A percentile compares a stretch with the other conserved stretches of the same genome.
Evolutionary conservation across 1,140 invertebrate genomes (phyloP).

Genomic region (Drosophila truncata): DNA sequence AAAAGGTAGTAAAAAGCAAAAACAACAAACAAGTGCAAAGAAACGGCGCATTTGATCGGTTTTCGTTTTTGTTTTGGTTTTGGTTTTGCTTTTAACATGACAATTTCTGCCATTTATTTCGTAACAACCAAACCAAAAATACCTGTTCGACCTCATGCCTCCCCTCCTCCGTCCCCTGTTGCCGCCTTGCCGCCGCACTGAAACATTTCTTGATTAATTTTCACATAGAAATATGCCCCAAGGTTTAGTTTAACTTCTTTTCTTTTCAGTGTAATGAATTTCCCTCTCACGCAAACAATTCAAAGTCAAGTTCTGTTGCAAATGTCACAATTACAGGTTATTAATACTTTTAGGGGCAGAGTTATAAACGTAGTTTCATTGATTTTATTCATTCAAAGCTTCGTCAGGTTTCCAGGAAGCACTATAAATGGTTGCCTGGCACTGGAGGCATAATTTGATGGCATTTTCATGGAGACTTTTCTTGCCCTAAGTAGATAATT

Average conservation of each 20-base stretch:
- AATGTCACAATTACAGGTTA: slow-evolving; percentile 22
- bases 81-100: slow-evolving; percentile 42
- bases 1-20: slow-evolving; percentile 17
- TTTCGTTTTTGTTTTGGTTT: slow-evolving; percentile 44
- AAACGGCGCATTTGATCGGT: slow-evolving; percentile 19
- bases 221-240: too few species aligned
- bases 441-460: slow-evolving; percentile 1
- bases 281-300: slow-evolving; percentile 30
- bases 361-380: slow-evolving; percentile 48
- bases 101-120: slow-evolving; percentile 57
- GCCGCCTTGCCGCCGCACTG: background rate
- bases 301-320: slow-evolving; percentile 48
- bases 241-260: background rate
- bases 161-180: background rate
- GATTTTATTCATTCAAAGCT: slow-evolving; percentile 49
- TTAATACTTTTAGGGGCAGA: slow-evolving; percentile 3
- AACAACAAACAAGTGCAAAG: slow-evolving; percentile 36
- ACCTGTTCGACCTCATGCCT: slow-evolving; percentile 39
- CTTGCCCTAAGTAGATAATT: background rate
- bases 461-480: background rate
- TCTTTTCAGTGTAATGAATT: background rate
- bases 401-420: slow-evolving; percentile 13
- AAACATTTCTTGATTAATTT: background rate
- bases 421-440: slow-evolving; percentile 35
- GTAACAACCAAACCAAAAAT: slow-evolving; percentile 69